Percentiles rank a stretch among this genome's conserved stretches.
Conservation (phyloP, 2,888 invertebrate species). For the Drosophila longiperda region DNA sequence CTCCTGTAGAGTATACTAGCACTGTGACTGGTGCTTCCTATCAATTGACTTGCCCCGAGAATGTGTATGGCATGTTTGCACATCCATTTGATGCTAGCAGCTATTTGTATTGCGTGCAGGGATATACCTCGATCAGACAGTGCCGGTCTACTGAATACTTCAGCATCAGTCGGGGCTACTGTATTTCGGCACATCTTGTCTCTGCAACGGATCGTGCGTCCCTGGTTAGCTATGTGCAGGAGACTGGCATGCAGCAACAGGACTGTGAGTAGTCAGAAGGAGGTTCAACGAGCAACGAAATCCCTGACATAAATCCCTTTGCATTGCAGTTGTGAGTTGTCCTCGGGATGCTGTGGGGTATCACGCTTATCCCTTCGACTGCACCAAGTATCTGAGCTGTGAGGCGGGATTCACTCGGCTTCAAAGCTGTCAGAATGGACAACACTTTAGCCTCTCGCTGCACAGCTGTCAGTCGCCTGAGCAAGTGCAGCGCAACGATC, state of each 20-base stretch:
- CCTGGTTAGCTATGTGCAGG: background rate
- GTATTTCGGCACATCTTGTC: slow-evolving; percentile 41
- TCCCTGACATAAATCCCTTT: background rate
- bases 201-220: slow-evolving; percentile 49
- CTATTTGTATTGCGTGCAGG: slow-evolving; percentile 58
- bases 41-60: slow-evolving; percentile 55
- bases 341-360: slow-evolving; percentile 86
- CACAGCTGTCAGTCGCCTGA: slow-evolving; percentile 55
- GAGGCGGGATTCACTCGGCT: slow-evolving; percentile 87
- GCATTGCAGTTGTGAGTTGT: slow-evolving; percentile 78
- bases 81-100: slow-evolving; percentile 66
- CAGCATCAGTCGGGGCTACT: slow-evolving; percentile 61
- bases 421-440: slow-evolving; percentile 87
- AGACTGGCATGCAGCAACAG: slow-evolving; percentile 40
- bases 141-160: slow-evolving; percentile 51
- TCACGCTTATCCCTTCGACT: slow-evolving; percentile 87
- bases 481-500: slow-evolving; percentile 64
- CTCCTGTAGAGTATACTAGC: background rate
- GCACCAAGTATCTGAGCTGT: slow-evolving; percentile 88
- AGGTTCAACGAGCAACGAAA: too few species aligned
- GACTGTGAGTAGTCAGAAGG: slow-evolving; percentile 48
- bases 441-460: slow-evolving; percentile 86
- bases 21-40: background rate
- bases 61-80: slow-evolving; percentile 59
- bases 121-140: slow-evolving; percentile 46